Evolutionary conservation across 2,888 invertebrate genomes (phyloP).

Genomic region (Mycogona germanica): DNA sequence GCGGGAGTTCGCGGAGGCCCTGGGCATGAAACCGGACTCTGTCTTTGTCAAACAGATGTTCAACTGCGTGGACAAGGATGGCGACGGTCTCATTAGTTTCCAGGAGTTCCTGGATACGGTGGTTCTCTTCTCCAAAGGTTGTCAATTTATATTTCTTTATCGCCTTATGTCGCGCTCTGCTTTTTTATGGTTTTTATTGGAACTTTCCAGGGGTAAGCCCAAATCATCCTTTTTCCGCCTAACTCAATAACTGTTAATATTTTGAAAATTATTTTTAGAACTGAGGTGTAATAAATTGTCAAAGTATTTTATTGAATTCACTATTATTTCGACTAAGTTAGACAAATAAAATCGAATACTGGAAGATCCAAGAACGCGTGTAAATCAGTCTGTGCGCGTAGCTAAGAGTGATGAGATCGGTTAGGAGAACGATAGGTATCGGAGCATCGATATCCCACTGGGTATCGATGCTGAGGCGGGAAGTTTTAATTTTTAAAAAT

Average conservation of each 20-base stretch:
- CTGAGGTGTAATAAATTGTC: background rate
- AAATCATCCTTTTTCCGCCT: background rate
- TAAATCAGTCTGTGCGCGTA: too few species aligned
- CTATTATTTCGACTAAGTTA: too few species aligned
- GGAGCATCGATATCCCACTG: too few species aligned
- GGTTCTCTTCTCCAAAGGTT: conserved; percentile 73
- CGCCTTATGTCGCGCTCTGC: background rate
- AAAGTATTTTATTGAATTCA: too few species aligned
- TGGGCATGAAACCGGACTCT: conserved; percentile 90
- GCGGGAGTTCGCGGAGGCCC: conserved; percentile 83
- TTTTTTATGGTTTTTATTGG: background rate
- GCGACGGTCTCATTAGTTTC: conserved; percentile 86
- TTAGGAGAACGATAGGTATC: too few species aligned
- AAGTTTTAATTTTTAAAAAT: too few species aligned
- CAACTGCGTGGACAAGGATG: conserved; percentile 88
- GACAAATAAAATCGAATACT: too few species aligned
- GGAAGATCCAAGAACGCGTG: too few species aligned
- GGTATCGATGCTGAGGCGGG: too few species aligned
- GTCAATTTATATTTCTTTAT: background rate
- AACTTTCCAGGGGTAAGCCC: background rate
- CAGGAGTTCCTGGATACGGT: conserved; percentile 86
- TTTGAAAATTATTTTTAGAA: background rate
- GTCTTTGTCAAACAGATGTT: conserved; percentile 96
- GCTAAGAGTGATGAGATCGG: too few species aligned
- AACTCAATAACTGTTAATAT: background rate